Percentiles rank a stretch among this genome's conserved stretches.
Conservation (phyloP, 2,113 vertebrate species). For the Dipodomys merriami region DNA sequence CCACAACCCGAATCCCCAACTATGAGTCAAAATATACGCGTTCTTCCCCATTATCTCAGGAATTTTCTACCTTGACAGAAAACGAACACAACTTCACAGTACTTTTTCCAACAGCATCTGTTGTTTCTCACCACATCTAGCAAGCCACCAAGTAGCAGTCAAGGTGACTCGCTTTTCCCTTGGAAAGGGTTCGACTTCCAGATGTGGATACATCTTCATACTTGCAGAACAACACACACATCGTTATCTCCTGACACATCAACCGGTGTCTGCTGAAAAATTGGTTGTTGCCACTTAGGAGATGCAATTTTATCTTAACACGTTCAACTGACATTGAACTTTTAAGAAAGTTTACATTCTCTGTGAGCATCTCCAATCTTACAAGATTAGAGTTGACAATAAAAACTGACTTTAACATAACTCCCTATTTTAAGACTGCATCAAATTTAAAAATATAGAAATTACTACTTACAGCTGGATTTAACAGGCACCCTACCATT, state of each 20-base stretch:
- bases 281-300: background rate
- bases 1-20: background rate
- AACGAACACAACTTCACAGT: background rate
- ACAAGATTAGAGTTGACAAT: conserved; percentile 36
- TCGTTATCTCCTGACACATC: background rate
- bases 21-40: background rate
- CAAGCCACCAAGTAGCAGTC: background rate
- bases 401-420: conserved; percentile 5
- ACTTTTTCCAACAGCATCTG: background rate
- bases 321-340: background rate
- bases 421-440: conserved; percentile 9
- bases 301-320: background rate
- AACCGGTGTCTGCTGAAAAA: background rate
- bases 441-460: background rate
- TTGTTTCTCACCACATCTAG: background rate
- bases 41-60: background rate
- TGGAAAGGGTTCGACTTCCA: background rate
- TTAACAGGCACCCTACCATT: conserved; percentile 51
- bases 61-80: background rate
- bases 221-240: background rate
- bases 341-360: conserved; percentile 20
- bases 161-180: background rate
- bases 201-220: background rate
- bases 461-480: conserved; percentile 41
- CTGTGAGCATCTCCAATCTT: conserved; percentile 18